Evolutionary conservation across 1,140 invertebrate species (phyloP).

Genomic region (Colletes latitarsis): DNA sequence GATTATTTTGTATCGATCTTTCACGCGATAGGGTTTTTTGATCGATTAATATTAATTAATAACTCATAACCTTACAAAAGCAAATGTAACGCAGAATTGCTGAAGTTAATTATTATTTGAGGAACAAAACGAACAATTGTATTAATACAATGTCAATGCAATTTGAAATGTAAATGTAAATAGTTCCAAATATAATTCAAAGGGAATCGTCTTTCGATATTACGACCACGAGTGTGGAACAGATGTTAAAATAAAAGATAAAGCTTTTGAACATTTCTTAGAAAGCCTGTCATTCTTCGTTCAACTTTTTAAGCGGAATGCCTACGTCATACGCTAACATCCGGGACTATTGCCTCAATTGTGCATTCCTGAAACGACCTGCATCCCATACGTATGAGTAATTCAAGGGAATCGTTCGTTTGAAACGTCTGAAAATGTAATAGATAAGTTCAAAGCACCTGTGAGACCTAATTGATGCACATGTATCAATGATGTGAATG

Average conservation of each 20-base stretch:
- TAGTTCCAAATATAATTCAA: too few relatives aligned
- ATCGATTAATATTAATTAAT: too few relatives aligned
- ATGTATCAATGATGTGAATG: background rate
- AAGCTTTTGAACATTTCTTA: background rate
- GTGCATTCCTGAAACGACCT: constrained; percentile 1
- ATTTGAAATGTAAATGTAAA: background rate
- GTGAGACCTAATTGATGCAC: background rate
- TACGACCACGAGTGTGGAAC: background rate
- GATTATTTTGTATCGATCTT: too few relatives aligned
- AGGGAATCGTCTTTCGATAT: background rate
- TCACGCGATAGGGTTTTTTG: too few relatives aligned
- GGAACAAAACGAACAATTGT: too few relatives aligned
- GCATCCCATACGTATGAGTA: background rate
- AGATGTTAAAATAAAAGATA: background rate
- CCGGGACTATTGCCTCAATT: constrained; percentile 26
- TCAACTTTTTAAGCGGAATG: background rate
- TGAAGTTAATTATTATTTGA: too few relatives aligned
- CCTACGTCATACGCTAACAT: constrained; percentile 10
- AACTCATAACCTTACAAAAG: too few relatives aligned
- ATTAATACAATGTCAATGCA: background rate
- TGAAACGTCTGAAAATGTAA: background rate
- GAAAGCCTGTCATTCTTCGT: background rate
- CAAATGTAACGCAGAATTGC: too few relatives aligned
- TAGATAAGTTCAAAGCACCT: background rate
- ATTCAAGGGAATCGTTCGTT: too few relatives aligned